Conservation (phyloP, 2,888 invertebrate species). For the Drosophila austrosaltans region DNA sequence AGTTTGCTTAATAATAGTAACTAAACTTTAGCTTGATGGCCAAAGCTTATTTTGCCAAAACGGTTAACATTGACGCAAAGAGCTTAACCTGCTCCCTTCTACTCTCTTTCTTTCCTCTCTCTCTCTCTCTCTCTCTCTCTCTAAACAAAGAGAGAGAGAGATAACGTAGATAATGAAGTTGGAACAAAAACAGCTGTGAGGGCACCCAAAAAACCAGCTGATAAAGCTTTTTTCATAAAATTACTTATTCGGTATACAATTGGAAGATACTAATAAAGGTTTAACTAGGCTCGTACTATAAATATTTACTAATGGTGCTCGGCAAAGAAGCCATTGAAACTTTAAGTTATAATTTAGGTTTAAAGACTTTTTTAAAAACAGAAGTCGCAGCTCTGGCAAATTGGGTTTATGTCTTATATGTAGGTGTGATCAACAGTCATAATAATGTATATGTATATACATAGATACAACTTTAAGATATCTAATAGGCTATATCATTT, state of each 20-base stretch:
- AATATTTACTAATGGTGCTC: not conserved
- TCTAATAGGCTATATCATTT: no score
- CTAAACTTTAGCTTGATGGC: constrained; percentile 53
- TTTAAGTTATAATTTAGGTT: not conserved
- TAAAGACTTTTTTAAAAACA: no score
- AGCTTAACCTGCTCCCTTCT: constrained; percentile 20
- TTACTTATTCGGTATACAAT: constrained; percentile 13
- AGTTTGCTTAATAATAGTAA: constrained; percentile 81
- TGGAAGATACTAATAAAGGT: not conserved
- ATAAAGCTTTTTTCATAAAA: constrained; percentile 30
- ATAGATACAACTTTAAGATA: no score
- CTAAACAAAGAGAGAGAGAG: not conserved
- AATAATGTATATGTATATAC: no score
- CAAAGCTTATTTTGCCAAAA: constrained; percentile 40
- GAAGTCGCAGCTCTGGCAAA: no score
- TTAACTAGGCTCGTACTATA: not conserved
- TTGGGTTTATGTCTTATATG: no score
- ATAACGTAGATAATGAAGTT: constrained; percentile 10
- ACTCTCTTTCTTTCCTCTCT: not conserved
- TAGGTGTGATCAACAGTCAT: no score
- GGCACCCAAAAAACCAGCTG: constrained; percentile 36
- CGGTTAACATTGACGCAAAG: constrained; percentile 45
- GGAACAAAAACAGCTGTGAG: constrained; percentile 31
- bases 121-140: not conserved
- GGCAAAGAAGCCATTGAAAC: not conserved